Evolutionary conservation across 2,888 invertebrate genomes (phyloP).

Genomic region (Arge pagana): DNA sequence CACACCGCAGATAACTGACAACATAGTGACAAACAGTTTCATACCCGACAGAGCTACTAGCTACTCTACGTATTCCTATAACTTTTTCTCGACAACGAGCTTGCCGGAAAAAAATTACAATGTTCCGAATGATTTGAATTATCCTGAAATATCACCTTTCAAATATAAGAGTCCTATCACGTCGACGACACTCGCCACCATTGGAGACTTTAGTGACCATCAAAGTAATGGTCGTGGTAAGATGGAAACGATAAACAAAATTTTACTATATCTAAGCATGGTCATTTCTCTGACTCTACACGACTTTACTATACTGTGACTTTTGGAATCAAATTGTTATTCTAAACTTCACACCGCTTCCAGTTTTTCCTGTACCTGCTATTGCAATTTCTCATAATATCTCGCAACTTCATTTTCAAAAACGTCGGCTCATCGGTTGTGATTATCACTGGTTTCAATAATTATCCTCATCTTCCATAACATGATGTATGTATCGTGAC

Average conservation of each 20-base stretch:
- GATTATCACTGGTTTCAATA: too few relatives aligned
- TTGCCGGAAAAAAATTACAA: conserved; percentile 39
- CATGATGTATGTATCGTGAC: too few relatives aligned
- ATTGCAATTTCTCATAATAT: too few relatives aligned
- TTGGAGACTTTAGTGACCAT: conserved; percentile 44
- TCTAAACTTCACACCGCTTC: too few relatives aligned
- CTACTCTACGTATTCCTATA: conserved; percentile 6
- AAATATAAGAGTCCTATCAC: conserved; percentile 47
- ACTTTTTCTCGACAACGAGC: conserved; percentile 33
- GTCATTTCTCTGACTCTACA: conserved; percentile 1
- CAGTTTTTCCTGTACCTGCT: too few relatives aligned
- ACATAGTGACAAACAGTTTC: conserved; percentile 40
- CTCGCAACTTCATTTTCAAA: too few relatives aligned
- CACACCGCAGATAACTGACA: conserved; percentile 42
- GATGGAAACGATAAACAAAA: conserved; percentile 29
- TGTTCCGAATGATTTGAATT: conserved; percentile 45
- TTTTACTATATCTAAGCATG: conserved; percentile 16
- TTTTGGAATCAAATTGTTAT: too few relatives aligned
- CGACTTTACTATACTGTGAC: conserved; percentile 11
- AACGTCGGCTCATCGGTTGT: too few relatives aligned
- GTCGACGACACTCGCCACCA: conserved; percentile 40
- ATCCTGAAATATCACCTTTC: conserved; percentile 49
- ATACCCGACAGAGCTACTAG: conserved; percentile 9
- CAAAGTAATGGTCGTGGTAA: conserved; percentile 53
- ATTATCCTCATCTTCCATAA: too few relatives aligned